phyloP scores from a whole-genome alignment of 2,797 vertebrate genomes.

The Setipinna tenuifilis region DNA sequence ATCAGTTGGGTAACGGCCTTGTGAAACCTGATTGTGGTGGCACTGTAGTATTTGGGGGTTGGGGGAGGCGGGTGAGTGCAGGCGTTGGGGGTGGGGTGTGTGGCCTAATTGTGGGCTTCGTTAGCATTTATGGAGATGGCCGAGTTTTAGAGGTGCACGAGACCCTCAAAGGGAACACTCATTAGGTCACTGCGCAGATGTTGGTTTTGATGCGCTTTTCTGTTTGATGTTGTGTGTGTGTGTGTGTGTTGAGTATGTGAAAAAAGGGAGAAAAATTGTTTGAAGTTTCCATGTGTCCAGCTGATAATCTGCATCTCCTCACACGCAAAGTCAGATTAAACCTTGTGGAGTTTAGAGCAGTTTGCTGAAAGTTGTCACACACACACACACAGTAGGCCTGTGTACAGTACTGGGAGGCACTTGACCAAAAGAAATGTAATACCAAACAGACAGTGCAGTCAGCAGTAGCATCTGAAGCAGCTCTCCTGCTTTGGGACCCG shows the following conservation, averaged over 20 bases:
- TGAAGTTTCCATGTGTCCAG: neutral
- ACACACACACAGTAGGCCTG: neutral
- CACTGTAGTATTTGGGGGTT: neutral
- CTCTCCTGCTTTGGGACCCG: neutral
- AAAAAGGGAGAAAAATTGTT: neutral
- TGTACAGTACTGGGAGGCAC: neutral
- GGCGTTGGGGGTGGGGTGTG: conserved; percentile 34
- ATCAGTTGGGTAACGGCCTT: neutral
- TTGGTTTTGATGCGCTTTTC: neutral
- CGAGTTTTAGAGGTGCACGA: neutral
- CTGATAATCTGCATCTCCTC: neutral
- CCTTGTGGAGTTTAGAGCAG: neutral
- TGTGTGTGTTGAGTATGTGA: neutral
- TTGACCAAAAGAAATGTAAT: neutral
- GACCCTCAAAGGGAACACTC: neutral
- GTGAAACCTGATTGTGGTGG: neutral
- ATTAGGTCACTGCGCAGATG: neutral
- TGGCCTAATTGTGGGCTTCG: neutral
- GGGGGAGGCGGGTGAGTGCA: conserved; percentile 6
- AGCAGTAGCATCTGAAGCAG: neutral
- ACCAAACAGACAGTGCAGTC: neutral
- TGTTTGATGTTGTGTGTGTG: neutral
- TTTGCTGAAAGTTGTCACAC: neutral
- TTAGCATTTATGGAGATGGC: conserved; percentile 7
- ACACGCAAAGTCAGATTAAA: neutral